phyloP scores from a whole-genome alignment of 2,888 invertebrate genomes.

The Micoletzkya japonica region DNA sequence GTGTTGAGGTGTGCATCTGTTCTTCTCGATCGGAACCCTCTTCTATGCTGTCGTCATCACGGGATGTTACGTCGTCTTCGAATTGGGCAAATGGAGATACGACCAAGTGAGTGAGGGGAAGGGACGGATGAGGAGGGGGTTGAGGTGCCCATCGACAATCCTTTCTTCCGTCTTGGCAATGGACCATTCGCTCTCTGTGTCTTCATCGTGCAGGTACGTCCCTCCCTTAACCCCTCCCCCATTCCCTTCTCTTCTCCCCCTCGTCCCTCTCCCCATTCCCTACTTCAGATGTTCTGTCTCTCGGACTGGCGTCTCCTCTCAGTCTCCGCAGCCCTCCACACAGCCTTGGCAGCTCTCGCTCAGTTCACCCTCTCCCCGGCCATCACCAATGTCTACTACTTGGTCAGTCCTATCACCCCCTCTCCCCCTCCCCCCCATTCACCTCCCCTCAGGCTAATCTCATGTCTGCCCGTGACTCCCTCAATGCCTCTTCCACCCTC shows the following conservation, averaged over 20 bases:
- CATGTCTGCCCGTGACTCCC: slow-evolving; percentile 8
- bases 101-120: slow-evolving; percentile 39
- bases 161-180: slow-evolving; percentile 61
- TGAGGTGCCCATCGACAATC: slow-evolving; percentile 50
- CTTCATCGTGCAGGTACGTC: slow-evolving; percentile 55
- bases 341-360: slow-evolving; percentile 56
- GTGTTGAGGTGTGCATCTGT: slow-evolving; percentile 43
- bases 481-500: slow-evolving; percentile 28
- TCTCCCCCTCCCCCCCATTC: background rate
- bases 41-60: slow-evolving; percentile 61
- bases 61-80: slow-evolving; percentile 60
- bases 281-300: slow-evolving; percentile 48
- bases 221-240: background rate
- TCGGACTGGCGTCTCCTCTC: slow-evolving; percentile 51
- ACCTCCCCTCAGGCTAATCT: slow-evolving; percentile 22
- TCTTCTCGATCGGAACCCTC: slow-evolving; percentile 57
- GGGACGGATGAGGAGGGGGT: background rate
- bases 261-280: too few species aligned
- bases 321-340: slow-evolving; percentile 53
- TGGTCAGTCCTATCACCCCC: slow-evolving; percentile 38
- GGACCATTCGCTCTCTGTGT: slow-evolving; percentile 58
- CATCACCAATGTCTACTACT: slow-evolving; percentile 61
- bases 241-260: too few species aligned
- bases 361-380: slow-evolving; percentile 57
- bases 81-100: slow-evolving; percentile 62